A percentile compares a stretch with the other conserved stretches of the same genome.
Conservation (phyloP, 2,888 invertebrate genomes). For the Drosophila phalerata region DNA sequence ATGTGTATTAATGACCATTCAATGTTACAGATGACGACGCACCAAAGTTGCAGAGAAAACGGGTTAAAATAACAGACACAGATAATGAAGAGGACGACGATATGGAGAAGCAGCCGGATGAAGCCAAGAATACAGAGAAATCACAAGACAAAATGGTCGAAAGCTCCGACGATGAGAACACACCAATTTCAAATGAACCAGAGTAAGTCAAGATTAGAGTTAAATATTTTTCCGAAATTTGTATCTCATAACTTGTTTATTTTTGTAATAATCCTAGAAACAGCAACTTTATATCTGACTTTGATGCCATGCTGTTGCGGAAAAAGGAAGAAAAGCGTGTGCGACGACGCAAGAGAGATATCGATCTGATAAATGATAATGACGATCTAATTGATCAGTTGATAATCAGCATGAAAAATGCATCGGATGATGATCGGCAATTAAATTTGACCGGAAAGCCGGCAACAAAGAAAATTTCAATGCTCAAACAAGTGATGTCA, state of each 20-base stretch:
- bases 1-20: background rate
- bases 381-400: slow-evolving; percentile 98
- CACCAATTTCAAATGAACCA: slow-evolving; percentile 77
- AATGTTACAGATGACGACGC: slow-evolving; percentile 65
- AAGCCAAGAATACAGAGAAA: slow-evolving; percentile 57
- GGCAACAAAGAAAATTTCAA: slow-evolving; percentile 96
- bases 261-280: slow-evolving; percentile 42
- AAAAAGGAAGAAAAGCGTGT: slow-evolving; percentile 95
- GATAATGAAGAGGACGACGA: slow-evolving; percentile 87
- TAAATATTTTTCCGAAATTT: background rate
- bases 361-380: slow-evolving; percentile 98
- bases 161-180: slow-evolving; percentile 87
- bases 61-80: slow-evolving; percentile 87
- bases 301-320: slow-evolving; percentile 95
- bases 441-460: slow-evolving; percentile 93
- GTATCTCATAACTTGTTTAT: background rate
- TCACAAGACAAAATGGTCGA: slow-evolving; percentile 83
- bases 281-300: slow-evolving; percentile 91
- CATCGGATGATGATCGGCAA: slow-evolving; percentile 97
- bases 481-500: slow-evolving; percentile 95
- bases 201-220: slow-evolving; percentile 60
- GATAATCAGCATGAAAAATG: slow-evolving; percentile 95
- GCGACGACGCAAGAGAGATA: slow-evolving; percentile 93
- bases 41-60: slow-evolving; percentile 75
- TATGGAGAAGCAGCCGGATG: slow-evolving; percentile 23